Conservation (phyloP, 2,797 vertebrate species). For the Yasuhikotakia modesta region DNA sequence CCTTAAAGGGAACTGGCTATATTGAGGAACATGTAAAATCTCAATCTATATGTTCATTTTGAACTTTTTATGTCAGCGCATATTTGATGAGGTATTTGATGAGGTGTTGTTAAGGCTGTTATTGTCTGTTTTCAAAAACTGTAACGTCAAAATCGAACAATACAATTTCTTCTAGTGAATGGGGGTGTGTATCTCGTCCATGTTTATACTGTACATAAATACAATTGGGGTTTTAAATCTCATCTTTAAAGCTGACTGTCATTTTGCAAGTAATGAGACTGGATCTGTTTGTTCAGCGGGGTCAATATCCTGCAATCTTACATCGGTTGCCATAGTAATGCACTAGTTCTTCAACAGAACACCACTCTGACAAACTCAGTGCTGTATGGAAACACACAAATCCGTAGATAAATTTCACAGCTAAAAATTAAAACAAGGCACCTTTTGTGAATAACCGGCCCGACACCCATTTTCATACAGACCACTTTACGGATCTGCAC, state of each 20-base stretch:
- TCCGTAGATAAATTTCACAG: constrained; percentile 16
- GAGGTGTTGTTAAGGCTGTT: background rate
- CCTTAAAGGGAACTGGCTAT: constrained; percentile 9
- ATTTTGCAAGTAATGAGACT: background rate
- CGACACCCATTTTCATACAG: constrained; percentile 84
- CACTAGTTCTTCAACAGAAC: background rate
- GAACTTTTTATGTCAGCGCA: background rate
- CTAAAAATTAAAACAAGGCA: constrained; percentile 63
- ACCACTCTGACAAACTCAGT: background rate
- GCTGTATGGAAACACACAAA: constrained; percentile 13
- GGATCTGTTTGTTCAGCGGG: background rate
- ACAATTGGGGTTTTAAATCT: background rate
- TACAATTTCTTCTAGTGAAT: background rate
- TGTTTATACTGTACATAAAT: background rate
- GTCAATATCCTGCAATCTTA: background rate
- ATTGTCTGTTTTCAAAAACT: background rate
- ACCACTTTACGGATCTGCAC: constrained; percentile 84
- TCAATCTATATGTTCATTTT: background rate
- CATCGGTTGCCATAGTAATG: background rate
- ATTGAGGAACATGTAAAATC: background rate
- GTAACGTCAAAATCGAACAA: background rate
- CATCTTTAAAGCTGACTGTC: background rate
- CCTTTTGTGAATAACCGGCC: constrained; percentile 87
- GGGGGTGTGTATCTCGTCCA: background rate
- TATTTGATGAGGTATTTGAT: background rate